Percentiles rank a stretch among this genome's conserved stretches.
Evolutionary conservation across 2,113 vertebrate species (phyloP).

Genomic region (Aptenodytes forsteri): DNA sequence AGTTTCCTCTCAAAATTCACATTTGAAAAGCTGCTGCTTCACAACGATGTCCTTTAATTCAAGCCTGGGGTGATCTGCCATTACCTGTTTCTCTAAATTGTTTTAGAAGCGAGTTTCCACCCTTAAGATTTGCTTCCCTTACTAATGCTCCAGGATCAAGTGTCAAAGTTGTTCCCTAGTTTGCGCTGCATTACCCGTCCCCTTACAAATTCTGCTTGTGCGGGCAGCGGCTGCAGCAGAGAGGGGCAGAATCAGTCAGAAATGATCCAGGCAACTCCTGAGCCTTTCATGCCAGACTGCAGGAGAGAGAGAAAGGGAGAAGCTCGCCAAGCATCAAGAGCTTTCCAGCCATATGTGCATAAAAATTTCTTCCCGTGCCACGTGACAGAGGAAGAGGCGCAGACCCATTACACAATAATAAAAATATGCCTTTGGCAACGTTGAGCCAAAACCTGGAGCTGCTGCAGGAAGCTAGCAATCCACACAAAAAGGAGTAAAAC

Average conservation of each 20-base stretch:
- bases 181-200: rapidly evolving
- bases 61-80: not conserved
- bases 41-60: not conserved
- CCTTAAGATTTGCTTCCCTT: not conserved
- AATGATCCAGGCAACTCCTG: not conserved
- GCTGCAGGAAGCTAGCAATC: conserved; percentile 16
- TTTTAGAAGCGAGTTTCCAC: not conserved
- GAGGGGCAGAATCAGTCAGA: not conserved
- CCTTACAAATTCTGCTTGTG: not conserved
- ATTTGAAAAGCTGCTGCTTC: not conserved
- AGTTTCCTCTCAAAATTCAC: not conserved
- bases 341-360: conserved; percentile 33
- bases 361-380: conserved; percentile 45
- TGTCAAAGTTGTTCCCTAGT: not conserved
- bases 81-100: not conserved
- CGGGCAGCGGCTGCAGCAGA: not conserved
- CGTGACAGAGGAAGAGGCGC: conserved; percentile 68
- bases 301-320: not conserved
- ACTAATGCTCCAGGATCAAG: not conserved
- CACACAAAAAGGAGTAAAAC: not conserved
- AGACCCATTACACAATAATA: conserved; percentile 75
- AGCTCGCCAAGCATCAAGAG: not conserved
- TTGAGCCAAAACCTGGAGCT: conserved; percentile 21
- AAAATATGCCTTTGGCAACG: conserved; percentile 75
- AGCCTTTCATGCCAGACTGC: not conserved